phyloP scores from a whole-genome alignment of 92 coral and sea anemone genomes.

The Umimayanthus kanabou region DNA sequence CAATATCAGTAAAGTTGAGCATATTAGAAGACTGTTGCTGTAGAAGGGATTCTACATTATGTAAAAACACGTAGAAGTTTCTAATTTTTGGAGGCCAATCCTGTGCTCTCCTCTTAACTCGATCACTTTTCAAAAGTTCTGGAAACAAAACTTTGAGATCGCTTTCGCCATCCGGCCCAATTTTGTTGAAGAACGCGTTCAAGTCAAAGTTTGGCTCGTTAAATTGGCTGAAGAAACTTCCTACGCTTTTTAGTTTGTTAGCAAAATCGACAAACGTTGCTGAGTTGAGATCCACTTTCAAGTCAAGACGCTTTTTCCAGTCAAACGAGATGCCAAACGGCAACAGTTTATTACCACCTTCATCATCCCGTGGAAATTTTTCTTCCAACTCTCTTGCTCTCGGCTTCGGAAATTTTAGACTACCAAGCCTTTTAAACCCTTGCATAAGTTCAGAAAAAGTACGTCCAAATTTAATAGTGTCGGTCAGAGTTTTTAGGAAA shows the following conservation, averaged over 20 bases:
- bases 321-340: constrained; percentile 72
- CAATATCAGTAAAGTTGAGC: constrained; percentile 81
- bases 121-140: constrained; percentile 47
- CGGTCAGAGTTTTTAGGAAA: constrained; percentile 59
- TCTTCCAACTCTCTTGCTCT: constrained; percentile 4
- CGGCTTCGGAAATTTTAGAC: constrained; percentile 63
- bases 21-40: constrained; percentile 69
- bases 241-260: constrained; percentile 56
- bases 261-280: constrained; percentile 61
- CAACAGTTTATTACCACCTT: constrained; percentile 24
- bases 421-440: constrained; percentile 65
- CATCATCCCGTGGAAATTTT: constrained; percentile 37
- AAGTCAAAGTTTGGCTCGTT: constrained; percentile 68
- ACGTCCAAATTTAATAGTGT: constrained; percentile 67
- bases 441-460: constrained; percentile 75
- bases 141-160: constrained; percentile 57
- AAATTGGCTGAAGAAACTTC: constrained; percentile 65
- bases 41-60: constrained; percentile 54
- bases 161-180: constrained; percentile 67
- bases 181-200: constrained; percentile 65
- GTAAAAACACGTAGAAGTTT: constrained; percentile 67
- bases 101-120: constrained; percentile 5
- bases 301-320: constrained; percentile 76
- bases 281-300: constrained; percentile 66
- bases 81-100: constrained; percentile 39